Evolutionary conservation across 2,888 invertebrate genomes (phyloP).

Genomic region (Dicyrtomina minuta): DNA sequence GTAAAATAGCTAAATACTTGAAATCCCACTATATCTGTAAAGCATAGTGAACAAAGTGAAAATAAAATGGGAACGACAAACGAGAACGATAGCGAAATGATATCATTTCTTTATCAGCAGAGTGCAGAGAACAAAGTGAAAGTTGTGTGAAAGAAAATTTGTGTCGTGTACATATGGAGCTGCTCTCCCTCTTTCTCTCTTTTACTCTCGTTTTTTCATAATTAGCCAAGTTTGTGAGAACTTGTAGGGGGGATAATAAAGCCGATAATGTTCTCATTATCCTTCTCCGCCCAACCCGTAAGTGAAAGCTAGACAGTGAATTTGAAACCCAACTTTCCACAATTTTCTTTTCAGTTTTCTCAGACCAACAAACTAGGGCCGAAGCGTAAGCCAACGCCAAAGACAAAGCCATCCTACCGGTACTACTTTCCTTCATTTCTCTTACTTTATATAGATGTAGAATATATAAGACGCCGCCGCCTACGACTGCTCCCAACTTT

Average conservation of each 20-base stretch:
- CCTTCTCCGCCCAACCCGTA: conserved; percentile 6
- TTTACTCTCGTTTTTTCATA: conserved; percentile 30
- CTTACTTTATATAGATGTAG: not conserved
- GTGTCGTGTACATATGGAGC: no score
- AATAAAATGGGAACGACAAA: no score
- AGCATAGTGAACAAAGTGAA: no score
- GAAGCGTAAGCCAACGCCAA: not conserved
- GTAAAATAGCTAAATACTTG: no score
- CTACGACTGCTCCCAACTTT: not conserved
- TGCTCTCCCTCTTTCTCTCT: not conserved
- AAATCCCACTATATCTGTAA: no score
- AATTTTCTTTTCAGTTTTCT: conserved; percentile 4
- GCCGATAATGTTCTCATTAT: conserved; percentile 42
- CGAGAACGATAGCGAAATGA: no score
- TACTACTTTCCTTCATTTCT: not conserved
- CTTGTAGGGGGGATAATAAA: conserved; percentile 37
- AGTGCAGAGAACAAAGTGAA: not conserved
- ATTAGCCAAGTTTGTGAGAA: conserved; percentile 34
- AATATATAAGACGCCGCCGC: not conserved
- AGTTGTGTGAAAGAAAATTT: not conserved
- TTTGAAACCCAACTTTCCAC: not conserved
- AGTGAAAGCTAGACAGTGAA: conserved; percentile 21
- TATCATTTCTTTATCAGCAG: not conserved
- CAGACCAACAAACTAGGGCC: not conserved
- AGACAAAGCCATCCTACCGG: not conserved